These are phyloP conservation scores for Cetonia aurata DNA, from an alignment of 2,888 invertebrate genomes.

Conservation along the genomic window DNA sequence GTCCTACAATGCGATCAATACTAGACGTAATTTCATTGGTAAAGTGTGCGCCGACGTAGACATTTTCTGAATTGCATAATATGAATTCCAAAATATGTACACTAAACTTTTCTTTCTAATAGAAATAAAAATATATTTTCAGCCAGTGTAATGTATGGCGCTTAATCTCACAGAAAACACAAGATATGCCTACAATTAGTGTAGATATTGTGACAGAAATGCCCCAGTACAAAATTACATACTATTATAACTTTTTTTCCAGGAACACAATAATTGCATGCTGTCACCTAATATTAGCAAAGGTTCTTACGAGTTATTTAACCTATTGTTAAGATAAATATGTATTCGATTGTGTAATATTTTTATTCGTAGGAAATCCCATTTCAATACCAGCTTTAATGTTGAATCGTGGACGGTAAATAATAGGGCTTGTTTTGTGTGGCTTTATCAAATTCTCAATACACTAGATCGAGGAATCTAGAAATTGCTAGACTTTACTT, in stretches of 20 bases:
- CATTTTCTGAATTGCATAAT: background rate
- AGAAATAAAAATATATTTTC: background rate
- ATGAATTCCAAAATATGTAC: background rate
- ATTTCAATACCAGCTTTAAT: slow-evolving; percentile 1
- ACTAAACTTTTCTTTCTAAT: background rate
- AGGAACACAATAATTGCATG: slow-evolving; percentile 51
- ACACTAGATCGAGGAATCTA: too few species aligned
- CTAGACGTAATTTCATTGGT: slow-evolving; percentile 9
- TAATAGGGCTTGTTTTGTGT: too few species aligned
- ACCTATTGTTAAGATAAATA: slow-evolving; percentile 52
- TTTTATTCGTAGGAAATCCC: slow-evolving; percentile 43
- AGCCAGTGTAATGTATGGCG: too few species aligned
- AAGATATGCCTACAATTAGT: background rate
- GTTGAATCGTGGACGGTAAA: too few species aligned
- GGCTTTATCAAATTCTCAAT: too few species aligned
- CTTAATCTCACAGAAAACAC: too few species aligned
- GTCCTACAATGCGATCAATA: slow-evolving; percentile 6
- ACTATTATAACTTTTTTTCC: slow-evolving; percentile 51
- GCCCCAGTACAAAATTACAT: slow-evolving; percentile 49
- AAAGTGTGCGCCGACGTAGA: slow-evolving; percentile 23
- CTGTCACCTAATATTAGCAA: slow-evolving; percentile 48
- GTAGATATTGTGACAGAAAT: slow-evolving; percentile 30
- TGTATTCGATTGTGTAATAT: slow-evolving; percentile 51
- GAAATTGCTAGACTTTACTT: too few species aligned
- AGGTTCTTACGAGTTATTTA: slow-evolving; percentile 50